A percentile compares a stretch with the other conserved stretches of the same genome.
Conservation (phyloP, 2,797 vertebrate genomes). For the Protosalanx chinensis region DNA sequence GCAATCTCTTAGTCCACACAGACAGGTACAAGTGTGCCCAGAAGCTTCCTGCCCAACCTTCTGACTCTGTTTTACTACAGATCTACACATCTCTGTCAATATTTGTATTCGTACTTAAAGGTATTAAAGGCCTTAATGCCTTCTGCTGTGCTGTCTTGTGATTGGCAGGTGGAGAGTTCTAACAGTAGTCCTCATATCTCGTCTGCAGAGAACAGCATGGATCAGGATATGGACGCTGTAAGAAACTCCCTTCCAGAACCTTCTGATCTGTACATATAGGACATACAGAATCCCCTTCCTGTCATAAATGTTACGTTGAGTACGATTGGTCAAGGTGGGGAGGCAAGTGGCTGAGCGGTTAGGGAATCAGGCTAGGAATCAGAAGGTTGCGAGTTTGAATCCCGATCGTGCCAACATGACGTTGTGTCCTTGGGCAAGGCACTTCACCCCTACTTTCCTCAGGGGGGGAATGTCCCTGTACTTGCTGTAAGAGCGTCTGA, state of each 20-base stretch:
- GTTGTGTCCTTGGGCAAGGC: no score
- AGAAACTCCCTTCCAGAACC: slow-evolving; percentile 18
- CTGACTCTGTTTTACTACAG: background rate
- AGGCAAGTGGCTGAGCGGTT: no score
- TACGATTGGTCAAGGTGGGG: background rate
- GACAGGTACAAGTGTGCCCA: slow-evolving; percentile 59
- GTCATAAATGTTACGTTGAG: background rate
- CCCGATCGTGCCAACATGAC: no score
- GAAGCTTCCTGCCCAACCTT: background rate
- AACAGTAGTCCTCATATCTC: slow-evolving; percentile 53
- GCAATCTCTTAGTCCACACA: slow-evolving; percentile 59
- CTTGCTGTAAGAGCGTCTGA: no score
- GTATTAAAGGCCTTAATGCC: background rate
- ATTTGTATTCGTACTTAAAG: background rate
- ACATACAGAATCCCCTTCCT: background rate
- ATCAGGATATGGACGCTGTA: slow-evolving; percentile 53
- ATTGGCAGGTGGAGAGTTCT: slow-evolving; percentile 49
- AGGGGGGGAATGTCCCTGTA: no score
- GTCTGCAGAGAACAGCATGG: slow-evolving; percentile 41
- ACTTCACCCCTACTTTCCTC: no score
- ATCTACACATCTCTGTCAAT: no score
- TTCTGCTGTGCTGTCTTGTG: background rate
- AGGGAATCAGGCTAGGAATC: no score
- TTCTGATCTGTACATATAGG: background rate
- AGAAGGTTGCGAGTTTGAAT: no score